Base-by-base conservation (phyloP, 2,888 invertebrate species). In the Protophormia terraenovae region DNA sequence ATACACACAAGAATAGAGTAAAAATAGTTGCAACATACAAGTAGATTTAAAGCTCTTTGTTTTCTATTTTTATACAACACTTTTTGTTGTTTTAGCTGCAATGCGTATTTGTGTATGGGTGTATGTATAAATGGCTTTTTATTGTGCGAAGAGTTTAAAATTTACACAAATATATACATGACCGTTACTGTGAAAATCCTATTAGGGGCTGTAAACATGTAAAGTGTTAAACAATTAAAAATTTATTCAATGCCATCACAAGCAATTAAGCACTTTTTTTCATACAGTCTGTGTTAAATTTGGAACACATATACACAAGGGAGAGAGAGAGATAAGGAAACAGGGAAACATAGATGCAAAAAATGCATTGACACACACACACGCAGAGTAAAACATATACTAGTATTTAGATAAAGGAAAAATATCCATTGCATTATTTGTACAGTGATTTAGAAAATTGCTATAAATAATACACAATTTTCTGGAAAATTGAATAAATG, bases 161-260 rank as follows among this genome's bases (percentile, higher is more conserved):
- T 81, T 77, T 67, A 29, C 64, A 55, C 41, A 62, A 41, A 73
- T 41, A 41, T 38, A 60, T 41, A 83, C 62, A 76, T 62, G 60
- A 58, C 55, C 73, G 47, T 86, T 67, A 53, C 41, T 71, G 82
- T 53, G 77, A 82, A 91, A 91, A 91, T 91, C 90, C 91, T 91
- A 91, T 91, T 91, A 91, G 89, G 88, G 89, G 88, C 88, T 89
- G 91, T 89, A 90, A 90, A 89, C 90, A 90, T 90, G 91, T 90
- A 91, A 91, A 92, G 91, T 91, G 91, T 91, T 90, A 92, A 91
- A 90, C 91, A 91, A 91, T 92, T 92, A 92, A 92, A 91, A 92
- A 92, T 92, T 91, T 91, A 92, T 92, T 92, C 91, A 91, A 92
- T 91, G 90, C 91, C 90, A 90, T 91, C 91, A 91, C 92, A 91